Evolutionary conservation across 1,140 invertebrate species (phyloP).

Genomic region (Drosophila nebulosa): DNA sequence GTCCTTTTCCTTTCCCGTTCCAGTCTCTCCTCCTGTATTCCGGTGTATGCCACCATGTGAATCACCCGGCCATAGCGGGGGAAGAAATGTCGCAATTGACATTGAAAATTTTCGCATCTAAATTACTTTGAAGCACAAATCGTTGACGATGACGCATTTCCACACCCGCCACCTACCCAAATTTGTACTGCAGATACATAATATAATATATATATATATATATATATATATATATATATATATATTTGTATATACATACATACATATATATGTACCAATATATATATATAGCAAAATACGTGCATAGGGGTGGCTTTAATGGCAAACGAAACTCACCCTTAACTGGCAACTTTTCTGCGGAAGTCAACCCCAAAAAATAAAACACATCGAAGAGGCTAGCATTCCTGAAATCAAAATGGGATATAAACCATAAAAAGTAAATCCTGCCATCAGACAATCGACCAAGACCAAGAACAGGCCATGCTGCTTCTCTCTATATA

Average conservation of each 20-base stretch:
- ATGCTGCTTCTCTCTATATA: slow-evolving; percentile 15
- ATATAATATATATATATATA: not conserved
- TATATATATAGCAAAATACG: not conserved
- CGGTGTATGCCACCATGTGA: not conserved
- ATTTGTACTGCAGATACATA: slow-evolving; percentile 10
- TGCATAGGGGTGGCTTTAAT: slow-evolving; percentile 64
- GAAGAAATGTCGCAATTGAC: slow-evolving; percentile 51
- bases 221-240: not conserved
- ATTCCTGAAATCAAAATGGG: slow-evolving; percentile 59
- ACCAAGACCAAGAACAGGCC: slow-evolving; percentile 25
- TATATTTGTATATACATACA: not conserved
- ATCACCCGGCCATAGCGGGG: not conserved
- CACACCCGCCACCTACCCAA: not conserved
- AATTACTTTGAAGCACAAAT: slow-evolving; percentile 64
- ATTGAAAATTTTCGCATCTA: slow-evolving; percentile 74
- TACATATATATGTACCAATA: not conserved
- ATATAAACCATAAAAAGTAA: slow-evolving; percentile 54
- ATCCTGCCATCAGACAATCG: slow-evolving; percentile 25
- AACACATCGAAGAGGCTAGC: slow-evolving; percentile 36
- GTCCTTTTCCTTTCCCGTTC: not conserved
- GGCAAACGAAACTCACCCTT: slow-evolving; percentile 60
- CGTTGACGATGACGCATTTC: slow-evolving; percentile 72
- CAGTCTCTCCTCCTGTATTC: not conserved
- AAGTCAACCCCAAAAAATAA: slow-evolving; percentile 75
- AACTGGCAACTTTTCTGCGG: not conserved